Base-by-base conservation (phyloP, 2,113 vertebrate genomes). In the Amblyopsis rosae region DNA sequence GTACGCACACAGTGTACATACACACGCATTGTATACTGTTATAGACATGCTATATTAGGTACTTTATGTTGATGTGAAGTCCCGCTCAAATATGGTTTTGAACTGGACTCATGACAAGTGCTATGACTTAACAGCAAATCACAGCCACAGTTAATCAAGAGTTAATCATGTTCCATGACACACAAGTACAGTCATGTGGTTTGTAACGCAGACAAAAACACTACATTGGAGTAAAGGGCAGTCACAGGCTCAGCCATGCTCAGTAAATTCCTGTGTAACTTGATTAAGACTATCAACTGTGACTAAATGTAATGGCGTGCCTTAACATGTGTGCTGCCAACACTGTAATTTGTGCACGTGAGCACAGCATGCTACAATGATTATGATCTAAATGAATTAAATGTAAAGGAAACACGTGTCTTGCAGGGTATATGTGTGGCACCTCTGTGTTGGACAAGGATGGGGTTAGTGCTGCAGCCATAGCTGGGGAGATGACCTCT, bases 391-490 rank as follows among this genome's bases (percentile, higher is more conserved):
- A 41, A 41, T 41, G 35, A 41, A 41, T 41, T 41, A 5, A 41
- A 41, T 5, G 26, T 26, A 41, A 41, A 41, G 35, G 35, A 41
- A 50, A 48, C 26, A 33, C 32, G 56, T 83, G 59, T 81, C 32
- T 70, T 72, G 7, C 72, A 99, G 98, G 97, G 0, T 99, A 98
- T 49, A 99, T 99, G 98, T 98, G 97, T 82, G 94, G 95, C 75
- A 92, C 96, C 13, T 92, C 90, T 50, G 97, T 99, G n/a, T 76
- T 99, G 90, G 98, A 99, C 89, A 99, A 99, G 86, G 98, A 99
- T 49, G 98, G 97, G 17, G 94, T 99, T 62, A 99, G 97, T 4
- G 96, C 95, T 0, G 96, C 96, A 1, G 96, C 94, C 73, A 98
- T 99, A 62, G 91, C 92, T 4, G 96, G 96, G 0, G 98, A 99